Conservation (phyloP, 2,113 vertebrate genomes). For the Nanorana parkeri region DNA sequence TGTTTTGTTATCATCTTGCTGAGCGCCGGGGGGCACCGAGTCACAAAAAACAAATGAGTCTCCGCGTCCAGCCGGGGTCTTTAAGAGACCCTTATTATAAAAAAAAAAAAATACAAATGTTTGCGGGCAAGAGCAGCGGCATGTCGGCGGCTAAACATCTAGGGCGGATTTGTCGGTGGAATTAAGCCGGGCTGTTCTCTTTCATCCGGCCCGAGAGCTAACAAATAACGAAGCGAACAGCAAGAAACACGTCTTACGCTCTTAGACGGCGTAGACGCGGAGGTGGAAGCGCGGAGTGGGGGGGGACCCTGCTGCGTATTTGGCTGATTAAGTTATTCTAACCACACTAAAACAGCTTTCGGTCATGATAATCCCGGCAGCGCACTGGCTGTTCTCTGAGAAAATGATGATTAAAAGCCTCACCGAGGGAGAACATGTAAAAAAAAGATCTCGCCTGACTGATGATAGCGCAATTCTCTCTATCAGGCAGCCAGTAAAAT, state of each 20-base stretch:
- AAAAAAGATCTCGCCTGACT: constrained; percentile 30
- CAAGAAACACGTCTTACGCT: constrained; percentile 20
- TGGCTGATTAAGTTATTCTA: constrained; percentile 57
- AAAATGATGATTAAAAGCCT: constrained; percentile 55
- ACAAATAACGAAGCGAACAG: constrained; percentile 40
- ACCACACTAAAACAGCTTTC: constrained; percentile 46
- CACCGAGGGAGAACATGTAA: constrained; percentile 49
- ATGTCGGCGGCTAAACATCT: not conserved
- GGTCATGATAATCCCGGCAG: constrained; percentile 55
- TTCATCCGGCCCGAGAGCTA: constrained; percentile 34
- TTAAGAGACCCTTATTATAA: constrained; percentile 7
- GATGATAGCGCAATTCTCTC: constrained; percentile 5
- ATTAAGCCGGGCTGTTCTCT: not conserved
- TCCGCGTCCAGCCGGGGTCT: not conserved
- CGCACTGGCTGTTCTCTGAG: constrained; percentile 41
- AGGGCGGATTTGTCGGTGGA: not conserved
- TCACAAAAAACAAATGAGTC: not conserved
- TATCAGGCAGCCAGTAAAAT: constrained; percentile 11
- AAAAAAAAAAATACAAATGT: not conserved
- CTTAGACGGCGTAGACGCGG: constrained; percentile 28
- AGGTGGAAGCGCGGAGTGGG: constrained; percentile 44
- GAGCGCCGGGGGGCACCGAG: no score
- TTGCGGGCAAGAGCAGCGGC: not conserved
- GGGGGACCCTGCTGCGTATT: constrained; percentile 43
- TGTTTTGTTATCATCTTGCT: constrained; percentile 17